phyloP scores from a whole-genome alignment of 2,888 invertebrate species.

The Parascotia fuliginaria region DNA sequence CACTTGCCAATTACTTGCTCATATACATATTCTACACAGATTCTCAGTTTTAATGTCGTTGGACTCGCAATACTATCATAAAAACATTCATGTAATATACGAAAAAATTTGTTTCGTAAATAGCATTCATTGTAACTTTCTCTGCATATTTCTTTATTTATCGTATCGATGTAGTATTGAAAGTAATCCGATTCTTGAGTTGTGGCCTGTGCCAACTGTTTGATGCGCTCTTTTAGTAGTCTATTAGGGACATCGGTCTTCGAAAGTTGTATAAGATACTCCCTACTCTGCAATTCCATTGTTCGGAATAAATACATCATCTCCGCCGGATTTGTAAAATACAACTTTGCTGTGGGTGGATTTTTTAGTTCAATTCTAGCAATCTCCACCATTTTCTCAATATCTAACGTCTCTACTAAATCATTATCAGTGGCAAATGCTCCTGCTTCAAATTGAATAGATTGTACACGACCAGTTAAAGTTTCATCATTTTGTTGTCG shows the following conservation, averaged over 20 bases:
- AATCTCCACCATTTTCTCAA: conserved; percentile 72
- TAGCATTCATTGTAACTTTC: conserved; percentile 70
- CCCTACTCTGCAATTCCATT: conserved; percentile 80
- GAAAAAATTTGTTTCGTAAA: conserved; percentile 74
- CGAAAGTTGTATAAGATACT: conserved; percentile 73
- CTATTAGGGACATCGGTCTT: conserved; percentile 70
- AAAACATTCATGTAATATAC: conserved; percentile 72
- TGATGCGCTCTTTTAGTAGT: conserved; percentile 64
- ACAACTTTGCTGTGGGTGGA: conserved; percentile 63
- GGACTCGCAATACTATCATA: conserved; percentile 76
- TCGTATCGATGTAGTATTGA: conserved; percentile 72
- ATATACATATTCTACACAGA: conserved; percentile 80
- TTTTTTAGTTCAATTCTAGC: conserved; percentile 67
- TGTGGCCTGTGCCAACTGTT: conserved; percentile 64
- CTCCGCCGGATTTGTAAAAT: conserved; percentile 67
- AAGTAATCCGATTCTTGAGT: conserved; percentile 75
- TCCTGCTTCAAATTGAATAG: conserved; percentile 73
- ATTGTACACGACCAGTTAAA: conserved; percentile 60
- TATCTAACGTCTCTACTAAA: conserved; percentile 71
- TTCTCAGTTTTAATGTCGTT: conserved; percentile 70
- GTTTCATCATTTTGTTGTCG: conserved; percentile 72
- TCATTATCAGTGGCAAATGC: conserved; percentile 74
- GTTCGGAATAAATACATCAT: conserved; percentile 75
- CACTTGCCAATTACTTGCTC: conserved; percentile 79
- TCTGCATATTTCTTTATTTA: conserved; percentile 67